Conservation (phyloP, 2,113 vertebrate species). For the Cynoglossus semilaevis region DNA sequence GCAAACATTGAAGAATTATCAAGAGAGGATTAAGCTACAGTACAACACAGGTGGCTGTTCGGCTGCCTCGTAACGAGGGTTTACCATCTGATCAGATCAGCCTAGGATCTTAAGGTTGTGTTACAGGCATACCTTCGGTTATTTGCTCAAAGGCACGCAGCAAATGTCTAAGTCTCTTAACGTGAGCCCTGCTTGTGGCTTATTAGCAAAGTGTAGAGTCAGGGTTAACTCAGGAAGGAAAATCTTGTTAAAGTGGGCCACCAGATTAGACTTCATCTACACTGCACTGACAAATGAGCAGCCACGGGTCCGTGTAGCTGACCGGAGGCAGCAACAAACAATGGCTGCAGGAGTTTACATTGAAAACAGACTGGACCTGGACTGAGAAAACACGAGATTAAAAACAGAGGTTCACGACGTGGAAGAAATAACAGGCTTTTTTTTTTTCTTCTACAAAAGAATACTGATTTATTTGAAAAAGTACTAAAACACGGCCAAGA, state of each 20-base stretch:
- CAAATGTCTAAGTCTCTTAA: slow-evolving; percentile 28
- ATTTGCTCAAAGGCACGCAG: slow-evolving; percentile 44
- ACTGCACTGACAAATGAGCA: slow-evolving; percentile 27
- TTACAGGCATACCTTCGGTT: slow-evolving; percentile 30
- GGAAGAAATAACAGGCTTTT: background rate
- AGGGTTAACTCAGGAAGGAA: slow-evolving; percentile 14
- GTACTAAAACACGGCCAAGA: background rate
- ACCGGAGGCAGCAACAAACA: slow-evolving; percentile 33
- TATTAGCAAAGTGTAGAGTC: slow-evolving; percentile 8
- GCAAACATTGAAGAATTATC: slow-evolving; percentile 1
- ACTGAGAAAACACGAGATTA: background rate
- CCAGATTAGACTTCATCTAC: slow-evolving; percentile 29
- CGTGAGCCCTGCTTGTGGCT: slow-evolving; percentile 32
- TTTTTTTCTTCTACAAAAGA: background rate
- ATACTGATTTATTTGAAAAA: background rate
- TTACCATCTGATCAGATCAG: too few relatives aligned
- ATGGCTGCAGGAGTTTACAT: slow-evolving; percentile 16
- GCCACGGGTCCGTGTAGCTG: slow-evolving; percentile 6
- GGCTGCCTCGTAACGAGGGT: too few relatives aligned
- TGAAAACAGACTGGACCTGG: slow-evolving; percentile 5
- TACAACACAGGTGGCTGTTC: too few relatives aligned
- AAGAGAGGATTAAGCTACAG: too few relatives aligned
- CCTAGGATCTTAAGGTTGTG: too few relatives aligned
- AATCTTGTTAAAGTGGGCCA: slow-evolving; percentile 52
- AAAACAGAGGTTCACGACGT: background rate